Conservation (phyloP, 2,888 invertebrate genomes). For the Calliopum simillimum region DNA sequence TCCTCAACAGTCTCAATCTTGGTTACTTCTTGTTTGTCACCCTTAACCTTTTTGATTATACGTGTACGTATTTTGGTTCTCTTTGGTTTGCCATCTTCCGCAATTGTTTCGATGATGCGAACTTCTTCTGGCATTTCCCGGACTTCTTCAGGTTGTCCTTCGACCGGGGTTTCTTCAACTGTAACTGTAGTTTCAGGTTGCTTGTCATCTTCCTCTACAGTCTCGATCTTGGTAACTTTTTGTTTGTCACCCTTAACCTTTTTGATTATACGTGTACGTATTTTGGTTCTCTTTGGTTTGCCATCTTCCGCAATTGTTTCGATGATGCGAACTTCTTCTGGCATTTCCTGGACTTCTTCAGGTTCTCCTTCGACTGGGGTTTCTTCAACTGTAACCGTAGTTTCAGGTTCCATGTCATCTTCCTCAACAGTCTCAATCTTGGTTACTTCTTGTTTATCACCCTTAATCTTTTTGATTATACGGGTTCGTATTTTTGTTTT, state of each 20-base stretch:
- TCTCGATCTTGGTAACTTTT: conserved; percentile 43
- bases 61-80: conserved; percentile 47
- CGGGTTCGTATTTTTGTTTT: conserved; percentile 41
- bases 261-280: conserved; percentile 40
- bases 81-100: conserved; percentile 44
- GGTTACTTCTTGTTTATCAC: conserved; percentile 40
- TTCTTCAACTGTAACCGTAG: conserved; percentile 42
- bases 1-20: conserved; percentile 49
- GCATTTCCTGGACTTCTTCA: conserved; percentile 38
- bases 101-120: conserved; percentile 39
- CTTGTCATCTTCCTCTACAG: conserved; percentile 43
- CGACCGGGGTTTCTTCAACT: conserved; percentile 35
- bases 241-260: conserved; percentile 41
- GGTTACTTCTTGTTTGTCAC: conserved; percentile 48
- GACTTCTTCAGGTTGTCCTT: conserved; percentile 35
- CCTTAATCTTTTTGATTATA: conserved; percentile 41
- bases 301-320: conserved; percentile 39
- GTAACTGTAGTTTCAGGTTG: conserved; percentile 41
- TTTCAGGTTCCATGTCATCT: conserved; percentile 42
- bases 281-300: conserved; percentile 41
- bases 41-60: conserved; percentile 47
- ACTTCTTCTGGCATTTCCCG: conserved; percentile 44
- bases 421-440: conserved; percentile 42
- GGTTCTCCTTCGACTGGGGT: conserved; percentile 21
- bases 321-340: conserved; percentile 40